Base-by-base conservation (phyloP, 2,888 invertebrate genomes). In the Furcula furcula region DNA sequence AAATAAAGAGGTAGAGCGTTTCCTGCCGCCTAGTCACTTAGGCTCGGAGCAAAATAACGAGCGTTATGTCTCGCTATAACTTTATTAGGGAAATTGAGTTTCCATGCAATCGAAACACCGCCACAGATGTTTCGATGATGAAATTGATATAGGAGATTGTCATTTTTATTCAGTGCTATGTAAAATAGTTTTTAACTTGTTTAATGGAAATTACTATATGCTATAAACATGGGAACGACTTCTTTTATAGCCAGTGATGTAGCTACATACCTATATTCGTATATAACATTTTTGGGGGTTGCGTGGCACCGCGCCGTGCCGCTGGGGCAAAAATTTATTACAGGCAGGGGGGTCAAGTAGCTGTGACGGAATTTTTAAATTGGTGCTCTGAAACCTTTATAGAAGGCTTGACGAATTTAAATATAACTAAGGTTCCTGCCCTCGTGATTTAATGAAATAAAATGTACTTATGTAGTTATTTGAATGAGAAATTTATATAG, bases 11-110 rank as follows among this genome's bases (percentile, higher is more conserved):
- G n/a, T n/a, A n/a, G n/a, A n/a, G n/a, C n/a, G n/a, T n/a, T n/a
- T n/a, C n/a, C n/a, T n/a, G n/a, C n/a, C n/a, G n/a, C n/a, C n/a
- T n/a, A n/a, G n/a, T n/a, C n/a, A n/a, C n/a, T n/a, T n/a, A n/a
- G n/a, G 37, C 37, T 29, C 7, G 34, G 21, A 33, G 35, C 31
- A 31, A 31, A 29, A 31, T 23, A 18, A 40, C 36, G 43, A 46
- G 49, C 43, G 47, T n/a, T n/a, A n/a, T n/a, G n/a, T 49, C 46
- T 48, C 50, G 56, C 45, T 46, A 51, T 69, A 74, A 75, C 60
- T 60, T 64, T 51, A 61, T 68, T 52, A 60, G 46, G 65, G 36
- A 73, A 74, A 78, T 78, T 65, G 55, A 68, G 55, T 73, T 75
- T 65, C 45, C 42, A 19, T 33, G 43, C 47, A 63, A 61, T 55